A percentile compares a stretch with the other conserved stretches of the same genome.
Evolutionary conservation across 2,113 vertebrate species (phyloP).

Genomic region (Zootoca vivipara): DNA sequence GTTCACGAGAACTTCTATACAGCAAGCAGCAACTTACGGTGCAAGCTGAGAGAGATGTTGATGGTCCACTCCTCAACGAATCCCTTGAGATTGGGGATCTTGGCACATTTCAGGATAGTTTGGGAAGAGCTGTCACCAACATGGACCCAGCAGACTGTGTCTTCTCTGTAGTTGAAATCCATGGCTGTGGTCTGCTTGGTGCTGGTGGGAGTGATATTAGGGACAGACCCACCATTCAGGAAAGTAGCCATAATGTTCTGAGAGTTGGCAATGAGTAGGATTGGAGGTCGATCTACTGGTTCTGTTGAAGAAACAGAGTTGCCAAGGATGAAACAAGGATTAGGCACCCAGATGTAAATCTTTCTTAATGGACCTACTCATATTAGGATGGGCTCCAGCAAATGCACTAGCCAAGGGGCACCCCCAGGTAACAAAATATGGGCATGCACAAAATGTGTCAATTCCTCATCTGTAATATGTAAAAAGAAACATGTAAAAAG

Average conservation of each 20-base stretch:
- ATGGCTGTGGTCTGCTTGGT: constrained; percentile 96
- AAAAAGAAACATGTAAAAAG: not conserved
- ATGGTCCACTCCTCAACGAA: constrained; percentile 87
- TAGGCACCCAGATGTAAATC: not conserved
- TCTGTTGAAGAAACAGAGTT: constrained; percentile 65
- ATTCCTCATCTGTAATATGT: not conserved
- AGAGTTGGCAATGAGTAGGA: constrained; percentile 94
- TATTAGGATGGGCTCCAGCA: not conserved
- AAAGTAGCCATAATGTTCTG: constrained; percentile 94
- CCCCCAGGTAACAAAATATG: not conserved
- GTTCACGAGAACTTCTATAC: not conserved
- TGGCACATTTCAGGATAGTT: constrained; percentile 92
- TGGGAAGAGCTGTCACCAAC: constrained; percentile 87
- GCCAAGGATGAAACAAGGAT: not conserved
- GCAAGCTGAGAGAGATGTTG: constrained; percentile 95
- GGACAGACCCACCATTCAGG: constrained; percentile 83
- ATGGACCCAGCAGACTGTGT: constrained; percentile 95
- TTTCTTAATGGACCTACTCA: not conserved
- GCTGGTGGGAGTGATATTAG: constrained; percentile 84
- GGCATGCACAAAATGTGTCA: not conserved
- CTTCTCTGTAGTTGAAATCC: constrained; percentile 93
- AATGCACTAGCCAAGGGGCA: not conserved
- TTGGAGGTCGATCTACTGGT: constrained; percentile 89
- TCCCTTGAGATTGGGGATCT: constrained; percentile 89
- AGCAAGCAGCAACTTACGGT: constrained; percentile 85